Evolutionary conservation across 2,113 vertebrate species (phyloP).

Genomic region (Corvus cornix): DNA sequence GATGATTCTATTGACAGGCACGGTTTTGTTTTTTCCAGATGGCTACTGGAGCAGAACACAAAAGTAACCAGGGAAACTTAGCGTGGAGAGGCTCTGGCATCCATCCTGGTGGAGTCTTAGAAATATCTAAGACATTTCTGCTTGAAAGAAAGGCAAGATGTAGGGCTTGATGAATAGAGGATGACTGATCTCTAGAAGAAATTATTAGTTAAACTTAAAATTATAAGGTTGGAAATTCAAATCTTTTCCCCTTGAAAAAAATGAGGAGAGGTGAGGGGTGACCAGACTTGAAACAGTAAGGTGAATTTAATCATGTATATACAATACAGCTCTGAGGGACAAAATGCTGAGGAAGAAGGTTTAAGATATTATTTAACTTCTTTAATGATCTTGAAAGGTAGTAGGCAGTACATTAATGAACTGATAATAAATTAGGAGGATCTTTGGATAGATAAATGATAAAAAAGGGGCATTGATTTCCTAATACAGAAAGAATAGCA

Average conservation of each 20-base stretch:
- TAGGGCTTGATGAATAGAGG: not conserved
- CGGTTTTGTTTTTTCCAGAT: not conserved
- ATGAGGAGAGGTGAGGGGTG: slow-evolving; percentile 25
- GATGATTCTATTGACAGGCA: not conserved
- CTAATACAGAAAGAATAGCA: slow-evolving; percentile 57
- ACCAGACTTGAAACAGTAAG: slow-evolving; percentile 33
- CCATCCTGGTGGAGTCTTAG: not conserved
- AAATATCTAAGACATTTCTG: not conserved
- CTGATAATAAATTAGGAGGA: slow-evolving; percentile 58
- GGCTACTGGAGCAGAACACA: not conserved
- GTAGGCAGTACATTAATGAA: slow-evolving; percentile 65
- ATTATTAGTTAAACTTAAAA: slow-evolving; percentile 3
- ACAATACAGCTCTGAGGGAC: slow-evolving; percentile 14
- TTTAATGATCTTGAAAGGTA: slow-evolving; percentile 65
- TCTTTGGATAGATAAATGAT: slow-evolving; percentile 55
- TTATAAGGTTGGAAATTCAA: not conserved
- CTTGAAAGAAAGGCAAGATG: not conserved
- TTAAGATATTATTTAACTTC: slow-evolving; percentile 60
- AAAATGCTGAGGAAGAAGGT: slow-evolving; percentile 59
- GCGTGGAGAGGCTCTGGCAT: not conserved
- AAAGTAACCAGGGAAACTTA: not conserved
- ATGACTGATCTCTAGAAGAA: not conserved
- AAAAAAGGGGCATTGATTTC: slow-evolving; percentile 59
- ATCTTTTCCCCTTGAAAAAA: not conserved
- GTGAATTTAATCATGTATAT: slow-evolving; percentile 37